Conservation (phyloP, 2,797 vertebrate genomes). For the Spinus olivaceus region DNA sequence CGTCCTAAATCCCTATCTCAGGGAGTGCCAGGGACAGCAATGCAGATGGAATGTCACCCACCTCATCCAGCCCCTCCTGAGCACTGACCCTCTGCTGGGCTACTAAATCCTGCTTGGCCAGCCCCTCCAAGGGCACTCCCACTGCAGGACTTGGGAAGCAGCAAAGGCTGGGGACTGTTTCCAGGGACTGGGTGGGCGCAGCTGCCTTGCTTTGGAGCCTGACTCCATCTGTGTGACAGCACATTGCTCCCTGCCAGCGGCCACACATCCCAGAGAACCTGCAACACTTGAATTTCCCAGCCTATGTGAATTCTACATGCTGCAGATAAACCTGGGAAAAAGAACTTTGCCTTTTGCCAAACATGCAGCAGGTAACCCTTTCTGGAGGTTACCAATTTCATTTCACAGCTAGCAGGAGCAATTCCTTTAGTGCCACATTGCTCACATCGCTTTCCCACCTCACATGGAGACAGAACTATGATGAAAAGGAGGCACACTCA, state of each 20-base stretch:
- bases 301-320: accelerated
- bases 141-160: not conserved
- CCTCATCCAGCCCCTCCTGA: not conserved
- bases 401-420: not conserved
- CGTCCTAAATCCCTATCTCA: not conserved
- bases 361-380: not conserved
- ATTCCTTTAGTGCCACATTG: not conserved
- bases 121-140: not conserved
- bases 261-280: not conserved
- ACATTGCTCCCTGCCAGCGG: accelerated
- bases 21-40: not conserved
- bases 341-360: not conserved
- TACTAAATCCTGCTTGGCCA: not conserved
- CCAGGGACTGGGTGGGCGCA: not conserved
- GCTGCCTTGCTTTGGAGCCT: not conserved
- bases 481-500: not conserved
- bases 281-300: not conserved
- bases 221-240: not conserved
- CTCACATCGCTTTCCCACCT: not conserved
- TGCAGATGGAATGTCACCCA: not conserved
- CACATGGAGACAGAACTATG: not conserved
- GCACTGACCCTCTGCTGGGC: not conserved
- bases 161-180: not conserved
- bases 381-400: not conserved
- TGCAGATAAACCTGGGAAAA: not conserved